phyloP scores from a whole-genome alignment of 2,888 invertebrate species.

The Corythucha ciliata region DNA sequence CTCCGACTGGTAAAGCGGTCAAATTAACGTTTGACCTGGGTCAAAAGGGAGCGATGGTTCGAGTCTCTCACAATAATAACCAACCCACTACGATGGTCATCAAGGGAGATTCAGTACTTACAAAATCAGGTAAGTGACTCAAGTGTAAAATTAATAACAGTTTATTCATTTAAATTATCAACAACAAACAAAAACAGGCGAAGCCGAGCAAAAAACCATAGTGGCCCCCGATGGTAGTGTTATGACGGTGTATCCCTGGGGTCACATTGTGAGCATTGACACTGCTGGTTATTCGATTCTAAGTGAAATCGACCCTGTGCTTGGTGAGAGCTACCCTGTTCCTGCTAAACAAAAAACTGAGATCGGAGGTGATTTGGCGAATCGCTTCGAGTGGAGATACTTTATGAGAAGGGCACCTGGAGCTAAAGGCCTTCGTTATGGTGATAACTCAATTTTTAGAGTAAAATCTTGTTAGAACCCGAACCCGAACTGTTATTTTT shows the following conservation, averaged over 20 bases:
- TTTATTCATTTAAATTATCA: background rate
- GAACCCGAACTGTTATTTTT: constrained; percentile 1
- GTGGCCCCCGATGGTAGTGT: constrained; percentile 76
- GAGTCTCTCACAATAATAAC: constrained; percentile 70
- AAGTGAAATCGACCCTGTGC: constrained; percentile 74
- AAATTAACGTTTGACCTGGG: constrained; percentile 81
- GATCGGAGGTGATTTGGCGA: constrained; percentile 80
- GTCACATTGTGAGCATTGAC: constrained; percentile 79
- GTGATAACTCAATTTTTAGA: background rate
- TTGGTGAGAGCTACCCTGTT: constrained; percentile 86
- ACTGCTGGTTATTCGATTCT: constrained; percentile 83
- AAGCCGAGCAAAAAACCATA: constrained; percentile 70
- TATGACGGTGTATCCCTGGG: constrained; percentile 71
- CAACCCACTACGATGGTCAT: constrained; percentile 77
- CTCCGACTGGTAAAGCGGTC: constrained; percentile 90
- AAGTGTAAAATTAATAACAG: background rate
- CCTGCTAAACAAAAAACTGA: constrained; percentile 84
- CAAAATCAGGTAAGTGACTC: constrained; percentile 50
- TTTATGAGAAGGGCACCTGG: constrained; percentile 68
- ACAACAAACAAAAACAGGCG: constrained; percentile 44
- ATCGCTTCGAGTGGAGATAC: constrained; percentile 92
- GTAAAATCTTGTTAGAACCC: background rate
- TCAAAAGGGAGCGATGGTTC: constrained; percentile 78
- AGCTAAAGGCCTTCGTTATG: constrained; percentile 42
- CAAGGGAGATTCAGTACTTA: constrained; percentile 75